Conservation (phyloP, 2,113 vertebrate species). For the Upupa epops region DNA sequence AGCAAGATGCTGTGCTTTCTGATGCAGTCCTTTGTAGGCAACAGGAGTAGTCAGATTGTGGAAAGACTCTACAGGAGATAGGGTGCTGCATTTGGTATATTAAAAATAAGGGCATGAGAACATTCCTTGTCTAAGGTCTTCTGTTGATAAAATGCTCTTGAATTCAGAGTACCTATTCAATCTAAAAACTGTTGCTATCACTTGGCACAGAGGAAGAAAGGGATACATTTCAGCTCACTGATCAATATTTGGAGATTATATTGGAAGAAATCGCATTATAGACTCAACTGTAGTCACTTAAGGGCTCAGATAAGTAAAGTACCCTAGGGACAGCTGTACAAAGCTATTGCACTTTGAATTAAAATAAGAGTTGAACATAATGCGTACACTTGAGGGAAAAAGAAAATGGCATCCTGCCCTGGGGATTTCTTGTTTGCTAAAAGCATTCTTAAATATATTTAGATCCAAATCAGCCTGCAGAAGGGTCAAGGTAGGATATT, state of each 20-base stretch:
- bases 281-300: neutral
- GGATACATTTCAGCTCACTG: neutral
- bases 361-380: neutral
- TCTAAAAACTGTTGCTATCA: neutral
- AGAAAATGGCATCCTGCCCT: neutral
- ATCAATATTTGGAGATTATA: neutral
- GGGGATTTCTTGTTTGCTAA: neutral
- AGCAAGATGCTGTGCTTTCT: neutral
- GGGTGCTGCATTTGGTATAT: neutral
- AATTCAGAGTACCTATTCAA: neutral
- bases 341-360: neutral
- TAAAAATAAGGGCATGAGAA: neutral
- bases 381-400: neutral
- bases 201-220: neutral
- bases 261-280: neutral
- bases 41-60: neutral
- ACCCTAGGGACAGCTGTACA: neutral
- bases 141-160: neutral
- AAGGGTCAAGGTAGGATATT: neutral
- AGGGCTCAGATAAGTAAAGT: neutral
- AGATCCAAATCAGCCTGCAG: neutral
- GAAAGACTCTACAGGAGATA: neutral
- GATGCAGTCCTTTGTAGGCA: neutral
- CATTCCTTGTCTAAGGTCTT: neutral
- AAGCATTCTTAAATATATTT: neutral